These are phyloP conservation scores for Tenthredo distinguenda DNA, from an alignment of 2,888 invertebrate species.

Conservation along the genomic window DNA sequence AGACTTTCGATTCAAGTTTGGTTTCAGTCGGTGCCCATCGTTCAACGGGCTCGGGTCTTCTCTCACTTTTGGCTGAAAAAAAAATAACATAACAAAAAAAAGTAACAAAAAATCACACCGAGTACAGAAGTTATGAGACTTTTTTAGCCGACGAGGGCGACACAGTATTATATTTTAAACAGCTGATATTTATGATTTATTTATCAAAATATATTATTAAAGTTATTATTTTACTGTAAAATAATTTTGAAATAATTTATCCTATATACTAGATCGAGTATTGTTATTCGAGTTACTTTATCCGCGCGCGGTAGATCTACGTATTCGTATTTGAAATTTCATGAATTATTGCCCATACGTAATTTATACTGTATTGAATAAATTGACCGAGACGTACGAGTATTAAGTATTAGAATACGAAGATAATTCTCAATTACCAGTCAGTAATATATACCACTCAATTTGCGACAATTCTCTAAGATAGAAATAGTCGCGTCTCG, in stretches of 20 bases:
- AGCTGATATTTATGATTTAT: background rate
- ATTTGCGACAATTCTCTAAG: conserved; percentile 12
- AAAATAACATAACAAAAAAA: background rate
- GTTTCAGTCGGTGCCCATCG: conserved; percentile 70
- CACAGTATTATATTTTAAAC: conserved; percentile 22
- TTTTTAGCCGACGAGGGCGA: conserved; percentile 1
- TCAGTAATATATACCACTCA: conserved; percentile 6
- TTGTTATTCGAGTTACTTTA: background rate
- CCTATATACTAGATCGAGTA: background rate
- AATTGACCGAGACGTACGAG: background rate
- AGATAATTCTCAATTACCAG: conserved; percentile 13
- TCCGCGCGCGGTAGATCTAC: background rate
- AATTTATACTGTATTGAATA: background rate
- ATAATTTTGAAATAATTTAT: background rate
- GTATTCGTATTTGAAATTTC: background rate
- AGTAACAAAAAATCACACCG: background rate
- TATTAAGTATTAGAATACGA: background rate
- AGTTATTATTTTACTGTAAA: background rate
- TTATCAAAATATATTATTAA: background rate
- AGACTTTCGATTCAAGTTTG: conserved; percentile 61
- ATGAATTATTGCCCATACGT: background rate
- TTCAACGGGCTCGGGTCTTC: conserved; percentile 62
- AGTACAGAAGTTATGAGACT: conserved; percentile 19
- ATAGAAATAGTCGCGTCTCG: background rate
- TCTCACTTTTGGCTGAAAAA: conserved; percentile 3